A percentile compares a stretch with the other conserved stretches of the same genome.
Conservation (phyloP, 2,888 invertebrate genomes). For the Parthenolecanium corni region DNA sequence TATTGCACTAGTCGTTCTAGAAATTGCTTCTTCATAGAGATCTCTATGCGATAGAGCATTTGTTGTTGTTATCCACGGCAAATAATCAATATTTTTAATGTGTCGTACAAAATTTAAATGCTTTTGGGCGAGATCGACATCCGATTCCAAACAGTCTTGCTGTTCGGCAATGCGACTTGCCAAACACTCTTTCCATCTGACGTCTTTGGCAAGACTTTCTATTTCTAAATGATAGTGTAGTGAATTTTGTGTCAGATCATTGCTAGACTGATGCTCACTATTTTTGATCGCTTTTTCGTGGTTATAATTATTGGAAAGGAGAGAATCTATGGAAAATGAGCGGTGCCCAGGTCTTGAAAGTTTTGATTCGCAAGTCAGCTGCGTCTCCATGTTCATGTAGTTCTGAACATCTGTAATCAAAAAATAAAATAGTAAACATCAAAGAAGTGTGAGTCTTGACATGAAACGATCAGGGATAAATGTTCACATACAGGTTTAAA, state of each 20-base stretch:
- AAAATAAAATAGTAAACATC: no score
- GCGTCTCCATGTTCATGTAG: not conserved
- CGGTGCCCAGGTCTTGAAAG: not conserved
- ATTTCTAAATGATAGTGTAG: not conserved
- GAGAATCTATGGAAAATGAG: slow-evolving; percentile 16
- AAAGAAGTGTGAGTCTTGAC: not conserved
- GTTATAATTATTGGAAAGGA: slow-evolving; percentile 7
- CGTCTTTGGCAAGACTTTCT: not conserved
- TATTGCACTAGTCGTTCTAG: not conserved
- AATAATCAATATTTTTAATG: slow-evolving; percentile 17
- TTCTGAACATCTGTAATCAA: not conserved
- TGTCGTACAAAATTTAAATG: slow-evolving; percentile 10
- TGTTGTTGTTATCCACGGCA: slow-evolving; percentile 19
- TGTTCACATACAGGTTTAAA: no score
- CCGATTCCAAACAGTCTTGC: not conserved
- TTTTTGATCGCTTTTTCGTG: not conserved
- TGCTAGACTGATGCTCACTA: not conserved
- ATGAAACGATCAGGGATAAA: not conserved
- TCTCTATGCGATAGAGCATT: slow-evolving; percentile 3
- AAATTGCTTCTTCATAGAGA: slow-evolving; percentile 6
- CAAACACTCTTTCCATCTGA: slow-evolving; percentile 6
- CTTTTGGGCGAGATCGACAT: slow-evolving; percentile 4
- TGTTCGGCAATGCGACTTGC: not conserved
- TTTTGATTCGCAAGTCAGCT: slow-evolving; percentile 2
- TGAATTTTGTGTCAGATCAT: not conserved